Base-by-base conservation (phyloP, 1,140 invertebrate genomes). In the Brachionus rubens region DNA sequence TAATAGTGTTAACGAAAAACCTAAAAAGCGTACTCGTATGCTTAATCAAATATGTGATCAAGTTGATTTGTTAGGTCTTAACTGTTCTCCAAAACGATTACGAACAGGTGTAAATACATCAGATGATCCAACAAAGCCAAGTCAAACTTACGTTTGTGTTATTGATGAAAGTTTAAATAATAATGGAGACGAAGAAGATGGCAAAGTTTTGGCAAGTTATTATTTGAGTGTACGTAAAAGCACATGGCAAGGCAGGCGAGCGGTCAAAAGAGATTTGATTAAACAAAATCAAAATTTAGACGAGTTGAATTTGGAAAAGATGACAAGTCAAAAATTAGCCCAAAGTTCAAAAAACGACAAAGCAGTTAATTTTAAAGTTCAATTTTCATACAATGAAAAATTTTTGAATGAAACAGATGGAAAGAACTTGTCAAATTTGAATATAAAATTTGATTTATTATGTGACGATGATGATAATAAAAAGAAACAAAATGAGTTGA, bases 101-200 rank as follows among this genome's bases (percentile, higher is more conserved):
- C 36, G 36, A 14, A 54, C 33, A n/a, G 36, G 21, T 16, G n/a
- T n/a, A n/a, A 14, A 54, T 10, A n/a, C n/a, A 19, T 59, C 30
- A 12, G 2, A 36, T 9, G 54, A 59, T 16, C 28, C 28, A 2
- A 59, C 33, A 33, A 14, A 9, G 16, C 54, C 54, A 19, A 14
- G 26, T 50, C 68, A 72, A 28, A 54, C 68, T n/a, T 72, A 72
- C 41, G 50, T 72, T 33, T 72, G 68, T 72, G 68, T 72, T 24
- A 50, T 50, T 54, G 68, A 72, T 24, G 68, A 72, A 54, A 65
- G 59, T 43, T 26, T 65, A 43, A 72, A 72, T 33, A 72, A 72
- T 14, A 72, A 72, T 54, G 33, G 68, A 33, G 46, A 54, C 24
- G 28, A 50, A 24, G 46, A 48, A 24, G 59, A 65, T 3, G 36